These are phyloP conservation scores for Lissonota sp. DNA, from an alignment of 2,888 invertebrate genomes.

Conservation along the genomic window DNA sequence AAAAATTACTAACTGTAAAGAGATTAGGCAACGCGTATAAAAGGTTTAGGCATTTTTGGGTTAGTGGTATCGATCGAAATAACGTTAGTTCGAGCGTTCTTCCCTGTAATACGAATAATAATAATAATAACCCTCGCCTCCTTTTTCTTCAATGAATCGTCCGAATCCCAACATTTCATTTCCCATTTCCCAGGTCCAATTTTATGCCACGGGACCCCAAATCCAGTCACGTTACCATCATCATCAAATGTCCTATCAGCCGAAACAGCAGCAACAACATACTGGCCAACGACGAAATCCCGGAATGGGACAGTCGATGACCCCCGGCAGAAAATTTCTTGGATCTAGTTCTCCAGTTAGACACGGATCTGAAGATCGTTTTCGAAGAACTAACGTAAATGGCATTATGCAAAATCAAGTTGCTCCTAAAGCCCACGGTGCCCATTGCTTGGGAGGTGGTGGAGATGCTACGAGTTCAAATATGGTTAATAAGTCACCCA, in stretches of 20 bases:
- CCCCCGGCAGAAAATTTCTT: constrained; percentile 60
- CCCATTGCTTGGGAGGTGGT: constrained; percentile 76
- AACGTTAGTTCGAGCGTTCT: constrained; percentile 33
- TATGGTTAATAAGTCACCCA: constrained; percentile 74
- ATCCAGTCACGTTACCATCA: constrained; percentile 71
- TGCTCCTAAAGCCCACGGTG: constrained; percentile 72
- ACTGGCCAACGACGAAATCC: constrained; percentile 69
- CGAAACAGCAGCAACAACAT: constrained; percentile 70
- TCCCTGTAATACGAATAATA: constrained; percentile 50
- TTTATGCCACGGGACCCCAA: constrained; percentile 71
- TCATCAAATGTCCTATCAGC: constrained; percentile 70
- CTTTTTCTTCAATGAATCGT: constrained; percentile 77
- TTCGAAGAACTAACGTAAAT: constrained; percentile 75
- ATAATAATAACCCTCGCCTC: constrained; percentile 73
- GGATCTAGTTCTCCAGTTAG: constrained; percentile 63
- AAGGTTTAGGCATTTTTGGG: constrained; percentile 1
- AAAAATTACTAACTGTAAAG: constrained; percentile 12
- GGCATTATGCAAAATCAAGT: constrained; percentile 72
- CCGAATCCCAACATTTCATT: constrained; percentile 80
- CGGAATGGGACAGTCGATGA: constrained; percentile 61
- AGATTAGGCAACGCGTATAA: not conserved
- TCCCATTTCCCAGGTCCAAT: constrained; percentile 80
- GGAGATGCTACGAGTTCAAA: constrained; percentile 73
- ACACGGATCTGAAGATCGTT: constrained; percentile 62
- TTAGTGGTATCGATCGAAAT: constrained; percentile 33